Base-by-base conservation (phyloP, 2,888 invertebrate genomes). In the Aphidius colemani region DNA sequence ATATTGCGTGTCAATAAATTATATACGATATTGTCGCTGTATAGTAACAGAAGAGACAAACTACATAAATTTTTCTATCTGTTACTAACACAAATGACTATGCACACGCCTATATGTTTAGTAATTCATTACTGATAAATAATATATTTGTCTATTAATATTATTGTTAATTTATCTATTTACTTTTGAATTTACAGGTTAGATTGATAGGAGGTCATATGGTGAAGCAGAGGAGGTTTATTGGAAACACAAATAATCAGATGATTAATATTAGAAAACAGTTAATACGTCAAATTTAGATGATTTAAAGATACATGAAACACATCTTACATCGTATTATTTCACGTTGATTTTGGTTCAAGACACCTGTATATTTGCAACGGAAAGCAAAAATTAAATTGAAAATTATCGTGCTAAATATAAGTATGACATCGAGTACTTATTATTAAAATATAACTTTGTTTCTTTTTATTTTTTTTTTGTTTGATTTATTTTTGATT, bases 201-300 rank as follows among this genome's bases (percentile, higher is more conserved):
- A 73, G 77, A 71, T 77, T 72, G 74, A 65, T 75, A 69, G 72
- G 71, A 55, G 77, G 79, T 65, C 78, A 76, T 71, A 78, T 78
- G 77, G 75, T 78, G 75, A 79, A 79, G 75, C 79, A 78, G 75
- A 78, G 79, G 74, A 69, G 79, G 70, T 79, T 79, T 64, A 79
- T 79, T 67, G 79, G 78, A 41, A 79, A 79, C 59, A 79, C 79
- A 59, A 78, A 79, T 55, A 79, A 78, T 72, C 77, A 78, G 71
- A 79, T 79, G 79, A 79, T 79, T 73, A 78, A 79, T 71, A 79
- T 79, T 76, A 74, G 78, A 71, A 72, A 78, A 77, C 70, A 71
- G 67, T 74, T 74, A 68, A 71, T 55, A 75, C 65, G 59, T 58
- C 51, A 63, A 44, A 66, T 65, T 39, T 56, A 63, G 53, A 63